Evolutionary conservation across 2,797 vertebrate genomes (phyloP).

Genomic region (Premnoplex brunnescens): DNA sequence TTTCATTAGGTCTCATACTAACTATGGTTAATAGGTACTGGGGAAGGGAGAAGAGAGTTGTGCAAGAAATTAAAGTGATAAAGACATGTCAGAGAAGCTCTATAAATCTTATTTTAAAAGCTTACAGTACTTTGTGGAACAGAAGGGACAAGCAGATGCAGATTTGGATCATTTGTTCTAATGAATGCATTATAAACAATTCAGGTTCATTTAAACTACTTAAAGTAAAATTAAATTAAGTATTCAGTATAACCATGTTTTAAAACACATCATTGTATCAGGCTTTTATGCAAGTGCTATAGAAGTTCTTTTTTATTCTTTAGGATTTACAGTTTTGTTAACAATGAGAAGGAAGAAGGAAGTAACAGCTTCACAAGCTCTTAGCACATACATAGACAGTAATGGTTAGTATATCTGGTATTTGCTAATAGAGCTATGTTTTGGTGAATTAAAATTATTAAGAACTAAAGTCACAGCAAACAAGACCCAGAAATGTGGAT

Average conservation of each 20-base stretch:
- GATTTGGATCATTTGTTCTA: neutral
- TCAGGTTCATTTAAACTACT: neutral
- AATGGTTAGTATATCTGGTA: neutral
- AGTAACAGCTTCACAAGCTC: neutral
- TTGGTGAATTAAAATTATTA: neutral
- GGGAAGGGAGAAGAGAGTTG: fast-evolving
- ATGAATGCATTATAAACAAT: neutral
- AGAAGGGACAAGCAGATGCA: neutral
- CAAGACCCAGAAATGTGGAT: neutral
- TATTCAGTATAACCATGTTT: neutral
- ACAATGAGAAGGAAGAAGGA: neutral
- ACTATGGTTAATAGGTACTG: neutral
- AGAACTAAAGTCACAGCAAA: neutral
- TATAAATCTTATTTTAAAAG: neutral
- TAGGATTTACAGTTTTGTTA: neutral
- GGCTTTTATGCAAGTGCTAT: neutral
- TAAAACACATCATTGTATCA: neutral
- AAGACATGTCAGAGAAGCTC: neutral
- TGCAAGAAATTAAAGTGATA: neutral
- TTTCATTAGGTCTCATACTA: neutral
- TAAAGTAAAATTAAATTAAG: neutral
- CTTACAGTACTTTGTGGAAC: neutral
- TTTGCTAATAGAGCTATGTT: neutral
- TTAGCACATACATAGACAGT: neutral
- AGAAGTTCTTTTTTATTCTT: neutral